Evolutionary conservation across 1,140 invertebrate species (phyloP).

Genomic region (Drosophila sechellia): DNA sequence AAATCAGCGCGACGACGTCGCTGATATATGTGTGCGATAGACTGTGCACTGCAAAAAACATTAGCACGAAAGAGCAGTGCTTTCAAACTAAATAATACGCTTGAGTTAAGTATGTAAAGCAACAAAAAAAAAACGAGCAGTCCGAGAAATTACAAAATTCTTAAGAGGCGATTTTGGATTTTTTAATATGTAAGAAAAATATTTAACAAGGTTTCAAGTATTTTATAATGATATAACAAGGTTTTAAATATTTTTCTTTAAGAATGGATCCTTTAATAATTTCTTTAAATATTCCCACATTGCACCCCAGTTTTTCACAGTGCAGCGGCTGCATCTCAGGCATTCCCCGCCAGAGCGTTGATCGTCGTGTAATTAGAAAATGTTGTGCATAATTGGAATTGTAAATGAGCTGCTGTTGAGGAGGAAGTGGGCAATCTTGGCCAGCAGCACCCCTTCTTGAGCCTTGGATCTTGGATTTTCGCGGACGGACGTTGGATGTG

Average conservation of each 20-base stretch:
- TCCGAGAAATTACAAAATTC: too few relatives aligned
- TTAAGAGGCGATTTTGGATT: too few relatives aligned
- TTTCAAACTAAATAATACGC: not conserved
- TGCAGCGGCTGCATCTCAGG: slow-evolving; percentile 14
- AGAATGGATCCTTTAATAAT: too few relatives aligned
- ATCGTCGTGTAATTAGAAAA: slow-evolving; percentile 83
- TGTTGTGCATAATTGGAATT: slow-evolving; percentile 84
- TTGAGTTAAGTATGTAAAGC: too few relatives aligned
- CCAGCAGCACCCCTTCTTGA: slow-evolving; percentile 30
- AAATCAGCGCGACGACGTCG: slow-evolving; percentile 79
- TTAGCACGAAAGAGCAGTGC: not conserved
- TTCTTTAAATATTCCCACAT: not conserved
- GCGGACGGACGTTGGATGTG: slow-evolving; percentile 38
- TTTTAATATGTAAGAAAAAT: too few relatives aligned
- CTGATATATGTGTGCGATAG: slow-evolving; percentile 54
- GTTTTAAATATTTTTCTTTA: too few relatives aligned
- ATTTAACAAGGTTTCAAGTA: too few relatives aligned
- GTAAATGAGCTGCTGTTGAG: slow-evolving; percentile 72
- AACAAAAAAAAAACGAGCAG: too few relatives aligned
- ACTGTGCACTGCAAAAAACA: slow-evolving; percentile 8
- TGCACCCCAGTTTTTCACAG: not conserved
- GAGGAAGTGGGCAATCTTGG: slow-evolving; percentile 63
- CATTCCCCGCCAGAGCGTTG: slow-evolving; percentile 55
- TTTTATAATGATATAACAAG: too few relatives aligned
- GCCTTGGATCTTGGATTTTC: slow-evolving; percentile 5